These are phyloP conservation scores for Euwallacea fornicatus DNA, from an alignment of 1,140 invertebrate species.

Conservation along the genomic window DNA sequence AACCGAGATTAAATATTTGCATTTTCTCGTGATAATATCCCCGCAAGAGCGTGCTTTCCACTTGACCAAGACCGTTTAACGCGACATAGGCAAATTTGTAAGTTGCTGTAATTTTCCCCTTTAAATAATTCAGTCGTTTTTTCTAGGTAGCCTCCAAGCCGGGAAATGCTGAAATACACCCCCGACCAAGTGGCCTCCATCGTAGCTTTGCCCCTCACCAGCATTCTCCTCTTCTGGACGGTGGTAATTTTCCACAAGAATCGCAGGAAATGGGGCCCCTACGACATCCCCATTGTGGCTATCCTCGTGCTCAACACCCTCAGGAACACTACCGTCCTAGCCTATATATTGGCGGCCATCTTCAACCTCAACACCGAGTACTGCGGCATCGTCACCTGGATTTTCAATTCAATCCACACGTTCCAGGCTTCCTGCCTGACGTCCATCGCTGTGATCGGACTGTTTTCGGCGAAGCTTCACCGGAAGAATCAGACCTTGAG, in stretches of 20 bases:
- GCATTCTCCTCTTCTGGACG: conserved; percentile 52
- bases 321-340: conserved; percentile 52
- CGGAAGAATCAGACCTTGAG: conserved; percentile 57
- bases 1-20: too few relatives aligned
- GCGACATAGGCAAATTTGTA: too few relatives aligned
- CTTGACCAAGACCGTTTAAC: too few relatives aligned
- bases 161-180: conserved; percentile 48
- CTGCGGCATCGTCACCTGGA: conserved; percentile 57
- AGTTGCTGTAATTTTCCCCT: not conserved
- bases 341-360: conserved; percentile 50
- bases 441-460: conserved; percentile 57
- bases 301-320: conserved; percentile 54
- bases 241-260: conserved; percentile 56
- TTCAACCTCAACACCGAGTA: conserved; percentile 45
- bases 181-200: conserved; percentile 52
- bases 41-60: too few relatives aligned
- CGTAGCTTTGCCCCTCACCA: conserved; percentile 53
- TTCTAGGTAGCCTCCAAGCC: not conserved
- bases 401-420: conserved; percentile 57
- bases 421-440: conserved; percentile 60
- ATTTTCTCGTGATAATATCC: too few relatives aligned
- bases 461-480: conserved; percentile 54
- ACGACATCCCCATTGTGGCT: conserved; percentile 58
- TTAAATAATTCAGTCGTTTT: too few relatives aligned
- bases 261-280: conserved; percentile 55